Percentiles rank a stretch among this genome's conserved stretches.
phyloP scores from a whole-genome alignment of 2,888 invertebrate genomes.

The Margaritifera margaritifera region DNA sequence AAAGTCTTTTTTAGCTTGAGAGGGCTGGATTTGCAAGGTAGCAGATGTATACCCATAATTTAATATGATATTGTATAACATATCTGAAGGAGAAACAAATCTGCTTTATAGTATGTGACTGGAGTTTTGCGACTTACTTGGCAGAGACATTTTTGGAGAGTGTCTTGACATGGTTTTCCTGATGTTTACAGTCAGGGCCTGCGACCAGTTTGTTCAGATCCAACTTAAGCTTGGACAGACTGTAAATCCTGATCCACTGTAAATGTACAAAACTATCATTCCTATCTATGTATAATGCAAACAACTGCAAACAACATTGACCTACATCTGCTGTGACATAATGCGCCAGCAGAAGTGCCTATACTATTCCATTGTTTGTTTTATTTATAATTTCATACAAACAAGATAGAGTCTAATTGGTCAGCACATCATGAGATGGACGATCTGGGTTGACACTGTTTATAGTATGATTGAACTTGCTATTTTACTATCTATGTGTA shows the following conservation, averaged over 20 bases:
- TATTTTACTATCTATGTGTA: no score
- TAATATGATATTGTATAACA: background rate
- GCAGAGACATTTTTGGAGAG: constrained; percentile 68
- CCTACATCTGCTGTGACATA: no score
- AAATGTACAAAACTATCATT: constrained; percentile 10
- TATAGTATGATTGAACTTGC: no score
- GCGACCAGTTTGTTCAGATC: constrained; percentile 70
- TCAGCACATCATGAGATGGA: no score
- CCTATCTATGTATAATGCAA: no score
- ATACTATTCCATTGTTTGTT: no score
- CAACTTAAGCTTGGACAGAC: constrained; percentile 68
- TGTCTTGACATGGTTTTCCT: constrained; percentile 63
- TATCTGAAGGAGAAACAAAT: background rate
- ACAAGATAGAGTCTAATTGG: no score
- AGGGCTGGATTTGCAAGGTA: background rate
- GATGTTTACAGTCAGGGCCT: constrained; percentile 71
- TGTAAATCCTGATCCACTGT: constrained; percentile 71
- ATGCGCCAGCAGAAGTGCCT: no score
- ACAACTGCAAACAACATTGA: background rate
- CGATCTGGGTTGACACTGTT: no score
- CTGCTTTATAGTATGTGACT: background rate
- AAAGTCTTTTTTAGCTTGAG: no score
- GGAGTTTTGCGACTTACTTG: constrained; percentile 56
- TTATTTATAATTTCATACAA: no score
- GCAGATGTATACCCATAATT: background rate